Conservation (phyloP, 2,888 invertebrate species). For the Lepetodrilus schrolli region DNA sequence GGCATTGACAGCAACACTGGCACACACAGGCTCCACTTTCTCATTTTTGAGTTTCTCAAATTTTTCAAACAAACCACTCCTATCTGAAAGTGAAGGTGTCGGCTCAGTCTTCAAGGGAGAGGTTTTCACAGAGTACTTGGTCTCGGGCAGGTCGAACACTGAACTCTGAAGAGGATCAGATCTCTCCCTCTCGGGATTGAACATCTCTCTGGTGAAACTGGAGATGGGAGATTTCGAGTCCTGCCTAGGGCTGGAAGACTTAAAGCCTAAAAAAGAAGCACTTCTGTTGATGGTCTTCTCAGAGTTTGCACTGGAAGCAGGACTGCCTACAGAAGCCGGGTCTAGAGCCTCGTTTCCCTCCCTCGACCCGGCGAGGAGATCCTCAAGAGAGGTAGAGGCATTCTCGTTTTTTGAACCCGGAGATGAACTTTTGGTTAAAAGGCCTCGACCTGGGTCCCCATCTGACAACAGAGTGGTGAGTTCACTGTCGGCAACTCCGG, state of each 20-base stretch:
- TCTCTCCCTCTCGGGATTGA: slow-evolving; percentile 1
- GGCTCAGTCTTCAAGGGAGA: not conserved
- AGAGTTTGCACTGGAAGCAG: not conserved
- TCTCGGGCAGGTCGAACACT: slow-evolving; percentile 12
- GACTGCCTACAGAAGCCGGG: slow-evolving; percentile 43
- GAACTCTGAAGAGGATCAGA: slow-evolving; percentile 21
- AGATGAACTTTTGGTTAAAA: slow-evolving; percentile 34
- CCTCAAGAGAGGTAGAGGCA: slow-evolving; percentile 71
- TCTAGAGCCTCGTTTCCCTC: slow-evolving; percentile 64
- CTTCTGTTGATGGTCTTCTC: not conserved
- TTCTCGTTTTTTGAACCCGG: slow-evolving; percentile 68
- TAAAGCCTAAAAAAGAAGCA: slow-evolving; percentile 14
- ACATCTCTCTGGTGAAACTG: slow-evolving; percentile 20
- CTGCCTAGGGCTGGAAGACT: not conserved
- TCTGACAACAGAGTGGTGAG: slow-evolving; percentile 41
- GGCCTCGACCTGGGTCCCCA: slow-evolving; percentile 1
- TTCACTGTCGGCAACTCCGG: slow-evolving; percentile 50
- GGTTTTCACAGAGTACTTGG: slow-evolving; percentile 23
- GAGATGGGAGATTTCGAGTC: slow-evolving; percentile 14
- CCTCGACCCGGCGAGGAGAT: slow-evolving; percentile 64
- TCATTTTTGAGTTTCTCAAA: slow-evolving; percentile 37
- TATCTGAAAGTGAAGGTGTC: not conserved
- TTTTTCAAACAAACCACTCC: slow-evolving; percentile 46
- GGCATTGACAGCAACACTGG: no score
- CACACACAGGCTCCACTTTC: slow-evolving; percentile 34